These are phyloP conservation scores for Dolichoris vasculosae DNA, from an alignment of 1,140 invertebrate species.

Conservation along the genomic window DNA sequence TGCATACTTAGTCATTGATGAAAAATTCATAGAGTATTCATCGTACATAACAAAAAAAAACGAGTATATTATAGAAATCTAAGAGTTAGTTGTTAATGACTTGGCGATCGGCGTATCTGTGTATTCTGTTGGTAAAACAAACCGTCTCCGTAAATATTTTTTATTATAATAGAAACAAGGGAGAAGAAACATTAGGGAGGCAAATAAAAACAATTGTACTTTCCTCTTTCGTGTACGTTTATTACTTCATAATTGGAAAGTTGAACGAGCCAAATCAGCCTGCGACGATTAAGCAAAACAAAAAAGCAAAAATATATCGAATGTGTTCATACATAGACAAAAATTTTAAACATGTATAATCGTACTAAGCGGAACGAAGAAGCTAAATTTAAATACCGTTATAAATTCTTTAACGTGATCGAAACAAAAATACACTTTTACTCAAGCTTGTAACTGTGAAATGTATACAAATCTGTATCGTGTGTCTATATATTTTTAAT, in stretches of 20 bases:
- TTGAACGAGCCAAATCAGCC: conserved; percentile 60
- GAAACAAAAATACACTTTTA: conserved; percentile 55
- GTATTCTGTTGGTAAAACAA: conserved; percentile 16
- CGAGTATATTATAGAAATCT: background rate
- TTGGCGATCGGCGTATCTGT: background rate
- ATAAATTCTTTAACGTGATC: conserved; percentile 49
- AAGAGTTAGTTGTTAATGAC: conserved; percentile 21
- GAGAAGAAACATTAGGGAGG: conserved; percentile 3
- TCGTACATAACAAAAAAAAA: background rate
- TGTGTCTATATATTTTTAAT: background rate
- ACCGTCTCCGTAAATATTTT: too few relatives aligned
- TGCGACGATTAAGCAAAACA: conserved; percentile 62
- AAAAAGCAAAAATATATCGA: conserved; percentile 66
- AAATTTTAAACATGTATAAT: conserved; percentile 51
- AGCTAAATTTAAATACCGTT: background rate
- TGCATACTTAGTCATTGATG: conserved; percentile 17
- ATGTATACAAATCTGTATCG: background rate
- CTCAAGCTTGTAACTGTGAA: background rate
- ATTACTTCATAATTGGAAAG: conserved; percentile 21
- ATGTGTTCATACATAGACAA: conserved; percentile 70
- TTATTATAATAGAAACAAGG: conserved; percentile 24
- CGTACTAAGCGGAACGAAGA: conserved; percentile 40
- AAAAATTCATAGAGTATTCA: conserved; percentile 1
- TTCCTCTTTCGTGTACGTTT: conserved; percentile 18
- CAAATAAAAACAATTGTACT: conserved; percentile 7